Percentiles rank a stretch among this genome's conserved stretches.
phyloP scores from a whole-genome alignment of 2,113 vertebrate genomes.

The Pterocles orientalis region DNA sequence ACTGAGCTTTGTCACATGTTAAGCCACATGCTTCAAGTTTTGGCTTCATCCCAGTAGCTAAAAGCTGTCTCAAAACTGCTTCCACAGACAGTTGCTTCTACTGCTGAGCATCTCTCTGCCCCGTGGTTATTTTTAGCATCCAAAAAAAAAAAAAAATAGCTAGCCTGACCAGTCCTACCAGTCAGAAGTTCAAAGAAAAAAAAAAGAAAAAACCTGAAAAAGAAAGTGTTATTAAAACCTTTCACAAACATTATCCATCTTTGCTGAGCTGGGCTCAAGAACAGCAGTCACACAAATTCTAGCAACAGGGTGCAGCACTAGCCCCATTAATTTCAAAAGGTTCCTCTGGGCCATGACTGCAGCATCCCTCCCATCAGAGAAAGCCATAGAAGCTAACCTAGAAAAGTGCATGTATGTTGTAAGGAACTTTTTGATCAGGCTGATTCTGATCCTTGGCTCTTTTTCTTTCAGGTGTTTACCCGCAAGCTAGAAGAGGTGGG shows the following conservation, averaged over 20 bases:
- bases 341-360: neutral
- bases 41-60: neutral
- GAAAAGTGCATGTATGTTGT: neutral
- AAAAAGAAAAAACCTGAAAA: neutral
- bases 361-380: neutral
- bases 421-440: neutral
- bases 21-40: neutral
- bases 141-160: neutral
- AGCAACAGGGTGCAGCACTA: neutral
- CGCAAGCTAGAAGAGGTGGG: conserved; percentile 97
- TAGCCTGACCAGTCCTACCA: neutral
- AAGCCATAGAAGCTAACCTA: neutral
- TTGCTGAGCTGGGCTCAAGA: neutral
- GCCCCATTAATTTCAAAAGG: neutral
- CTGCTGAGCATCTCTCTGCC: neutral
- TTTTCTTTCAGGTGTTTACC: conserved; percentile 87
- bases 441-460: neutral
- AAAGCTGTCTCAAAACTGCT: neutral
- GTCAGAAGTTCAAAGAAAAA: neutral
- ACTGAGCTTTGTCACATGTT: neutral
- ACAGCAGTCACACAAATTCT: neutral
- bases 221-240: neutral
- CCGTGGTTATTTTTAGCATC: neutral
- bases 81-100: neutral
- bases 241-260: neutral